A percentile compares a stretch with the other conserved stretches of the same genome.
Conservation (phyloP, 2,113 vertebrate species). For the Vireo altiloquus region DNA sequence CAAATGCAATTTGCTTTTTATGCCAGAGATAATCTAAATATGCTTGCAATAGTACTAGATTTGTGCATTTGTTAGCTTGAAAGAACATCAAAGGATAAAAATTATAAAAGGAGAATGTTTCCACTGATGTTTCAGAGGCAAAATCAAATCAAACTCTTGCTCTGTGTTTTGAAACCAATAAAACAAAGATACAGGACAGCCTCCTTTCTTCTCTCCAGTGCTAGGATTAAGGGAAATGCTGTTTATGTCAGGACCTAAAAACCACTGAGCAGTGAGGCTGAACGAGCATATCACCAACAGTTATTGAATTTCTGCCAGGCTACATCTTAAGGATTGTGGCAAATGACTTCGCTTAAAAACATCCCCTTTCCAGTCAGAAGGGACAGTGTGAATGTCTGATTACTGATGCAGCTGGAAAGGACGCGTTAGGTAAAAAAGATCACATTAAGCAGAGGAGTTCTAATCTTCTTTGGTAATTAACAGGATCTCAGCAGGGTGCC, state of each 20-base stretch:
- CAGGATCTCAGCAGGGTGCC: constrained; percentile 51
- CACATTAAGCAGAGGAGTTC: constrained; percentile 62
- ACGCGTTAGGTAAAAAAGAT: constrained; percentile 47
- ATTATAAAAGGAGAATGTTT: background rate
- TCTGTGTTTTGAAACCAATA: constrained; percentile 47
- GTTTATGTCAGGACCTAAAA: constrained; percentile 60
- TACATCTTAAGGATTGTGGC: constrained; percentile 66
- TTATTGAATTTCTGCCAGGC: constrained; percentile 77
- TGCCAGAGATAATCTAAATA: constrained; percentile 11
- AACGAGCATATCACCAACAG: constrained; percentile 70
- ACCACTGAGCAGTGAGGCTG: constrained; percentile 38
- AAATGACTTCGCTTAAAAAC: constrained; percentile 71
- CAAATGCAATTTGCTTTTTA: constrained; percentile 16
- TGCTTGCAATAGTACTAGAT: constrained; percentile 26
- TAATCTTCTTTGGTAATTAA: constrained; percentile 72
- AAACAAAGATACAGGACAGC: constrained; percentile 16
- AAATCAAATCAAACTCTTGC: constrained; percentile 38
- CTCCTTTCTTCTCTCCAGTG: constrained; percentile 17
- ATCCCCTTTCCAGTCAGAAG: constrained; percentile 53
- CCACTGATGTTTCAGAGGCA: background rate
- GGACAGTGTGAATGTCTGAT: constrained; percentile 64
- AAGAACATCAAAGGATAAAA: constrained; percentile 50
- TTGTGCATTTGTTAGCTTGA: constrained; percentile 42
- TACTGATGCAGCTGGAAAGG: constrained; percentile 61
- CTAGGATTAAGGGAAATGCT: constrained; percentile 57